Evolutionary conservation across 2,888 invertebrate species (phyloP).

Genomic region (Dasypogon diadema): DNA sequence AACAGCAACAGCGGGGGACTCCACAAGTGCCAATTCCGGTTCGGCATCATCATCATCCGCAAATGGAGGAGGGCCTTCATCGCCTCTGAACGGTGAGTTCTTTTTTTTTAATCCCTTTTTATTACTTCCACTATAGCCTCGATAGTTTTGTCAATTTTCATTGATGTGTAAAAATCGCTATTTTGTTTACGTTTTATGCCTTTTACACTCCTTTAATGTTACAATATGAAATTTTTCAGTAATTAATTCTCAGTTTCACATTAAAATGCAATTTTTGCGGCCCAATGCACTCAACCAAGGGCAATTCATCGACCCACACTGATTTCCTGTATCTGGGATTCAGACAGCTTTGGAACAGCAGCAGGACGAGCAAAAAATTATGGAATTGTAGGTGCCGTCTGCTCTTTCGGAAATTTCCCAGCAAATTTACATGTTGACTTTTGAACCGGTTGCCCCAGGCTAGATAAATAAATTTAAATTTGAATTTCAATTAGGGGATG

Average conservation of each 20-base stretch:
- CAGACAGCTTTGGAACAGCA: background rate
- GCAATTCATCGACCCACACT: slow-evolving; percentile 37
- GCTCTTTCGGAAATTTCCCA: slow-evolving; percentile 18
- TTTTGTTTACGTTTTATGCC: slow-evolving; percentile 19
- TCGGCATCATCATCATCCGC: slow-evolving; percentile 35
- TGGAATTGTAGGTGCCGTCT: slow-evolving; percentile 27
- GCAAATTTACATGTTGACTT: slow-evolving; percentile 46
- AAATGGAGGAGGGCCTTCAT: slow-evolving; percentile 60
- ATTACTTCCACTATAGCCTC: too few relatives aligned
- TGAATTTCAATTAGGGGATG: slow-evolving; percentile 37
- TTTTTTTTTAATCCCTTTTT: too few relatives aligned
- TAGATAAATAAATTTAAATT: slow-evolving; percentile 46
- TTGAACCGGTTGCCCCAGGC: slow-evolving; percentile 19
- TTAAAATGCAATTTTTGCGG: slow-evolving; percentile 39
- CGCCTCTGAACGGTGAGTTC: slow-evolving; percentile 65
- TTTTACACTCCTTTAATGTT: slow-evolving; percentile 4
- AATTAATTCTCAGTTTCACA: slow-evolving; percentile 46
- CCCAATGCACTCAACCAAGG: slow-evolving; percentile 35
- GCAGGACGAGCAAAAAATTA: background rate
- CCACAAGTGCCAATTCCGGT: slow-evolving; percentile 61
- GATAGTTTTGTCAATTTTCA: background rate
- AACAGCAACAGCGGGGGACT: slow-evolving; percentile 68
- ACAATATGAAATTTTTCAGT: slow-evolving; percentile 41
- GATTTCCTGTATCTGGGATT: background rate
- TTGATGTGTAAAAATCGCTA: slow-evolving; percentile 34